phyloP scores from a whole-genome alignment of 2,113 vertebrate genomes.

The Miniopterus natalensis region DNA sequence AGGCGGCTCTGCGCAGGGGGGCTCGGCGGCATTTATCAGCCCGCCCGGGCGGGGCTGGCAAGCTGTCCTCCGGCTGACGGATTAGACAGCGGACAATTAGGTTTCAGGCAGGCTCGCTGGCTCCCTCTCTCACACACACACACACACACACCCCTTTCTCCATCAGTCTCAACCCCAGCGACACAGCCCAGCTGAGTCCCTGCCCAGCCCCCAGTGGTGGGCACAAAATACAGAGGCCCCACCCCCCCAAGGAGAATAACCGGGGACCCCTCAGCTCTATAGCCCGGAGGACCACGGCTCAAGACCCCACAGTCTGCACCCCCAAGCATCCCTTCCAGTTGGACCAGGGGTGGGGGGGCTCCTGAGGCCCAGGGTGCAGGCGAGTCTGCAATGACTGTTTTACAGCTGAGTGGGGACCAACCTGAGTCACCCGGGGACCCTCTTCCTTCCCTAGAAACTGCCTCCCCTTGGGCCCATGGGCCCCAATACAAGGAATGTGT shows the following conservation, averaged over 20 bases:
- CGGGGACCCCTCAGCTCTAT: too few relatives aligned
- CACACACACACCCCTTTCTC: background rate
- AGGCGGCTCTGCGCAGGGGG: slow-evolving; percentile 70
- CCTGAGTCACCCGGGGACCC: background rate
- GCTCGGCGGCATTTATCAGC: slow-evolving; percentile 79
- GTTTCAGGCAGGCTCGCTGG: slow-evolving; percentile 30
- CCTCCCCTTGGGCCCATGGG: background rate
- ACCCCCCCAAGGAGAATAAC: background rate
- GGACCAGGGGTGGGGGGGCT: background rate
- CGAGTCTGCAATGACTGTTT: too few relatives aligned
- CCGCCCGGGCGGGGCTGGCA: slow-evolving; percentile 68
- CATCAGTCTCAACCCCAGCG: slow-evolving; percentile 70
- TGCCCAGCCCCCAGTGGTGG: slow-evolving; percentile 74
- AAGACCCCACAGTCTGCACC: background rate
- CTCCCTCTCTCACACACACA: background rate
- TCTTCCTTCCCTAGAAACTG: background rate
- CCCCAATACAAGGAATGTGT: fast-evolving
- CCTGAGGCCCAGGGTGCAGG: background rate
- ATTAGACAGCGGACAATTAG: slow-evolving; percentile 83
- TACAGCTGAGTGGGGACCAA: background rate
- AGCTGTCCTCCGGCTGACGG: slow-evolving; percentile 79
- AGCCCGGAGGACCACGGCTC: background rate
- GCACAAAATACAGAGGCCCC: slow-evolving; percentile 78
- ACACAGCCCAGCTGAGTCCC: slow-evolving; percentile 87
- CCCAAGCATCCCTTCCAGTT: too few relatives aligned